Conservation (phyloP, 2,888 invertebrate species). For the Acanthoscelides obtectus region DNA sequence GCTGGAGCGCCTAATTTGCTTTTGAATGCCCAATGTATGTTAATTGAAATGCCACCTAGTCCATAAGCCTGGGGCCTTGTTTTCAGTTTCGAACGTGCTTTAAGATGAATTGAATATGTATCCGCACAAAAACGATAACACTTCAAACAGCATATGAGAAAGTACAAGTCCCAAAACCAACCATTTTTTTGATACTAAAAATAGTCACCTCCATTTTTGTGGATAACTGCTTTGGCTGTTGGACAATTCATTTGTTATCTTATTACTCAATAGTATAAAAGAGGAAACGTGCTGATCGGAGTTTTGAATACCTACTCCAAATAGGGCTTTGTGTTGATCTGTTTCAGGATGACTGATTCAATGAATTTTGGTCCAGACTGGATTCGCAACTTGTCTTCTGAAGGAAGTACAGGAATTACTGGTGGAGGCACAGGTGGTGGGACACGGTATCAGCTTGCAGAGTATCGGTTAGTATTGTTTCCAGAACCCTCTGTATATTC, state of each 20-base stretch:
- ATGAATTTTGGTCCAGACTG: slow-evolving; percentile 95
- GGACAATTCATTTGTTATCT: slow-evolving; percentile 3
- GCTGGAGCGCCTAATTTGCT: not conserved
- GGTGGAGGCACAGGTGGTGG: slow-evolving; percentile 50
- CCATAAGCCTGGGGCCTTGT: slow-evolving; percentile 35
- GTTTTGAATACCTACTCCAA: not conserved
- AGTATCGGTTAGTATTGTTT: slow-evolving; percentile 54
- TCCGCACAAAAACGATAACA: not conserved
- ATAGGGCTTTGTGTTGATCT: slow-evolving; percentile 4
- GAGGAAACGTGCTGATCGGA: not conserved
- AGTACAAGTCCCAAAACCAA: not conserved
- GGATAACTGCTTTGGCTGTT: slow-evolving; percentile 4
- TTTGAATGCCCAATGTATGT: not conserved
- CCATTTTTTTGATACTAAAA: slow-evolving; percentile 29
- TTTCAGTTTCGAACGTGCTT: not conserved
- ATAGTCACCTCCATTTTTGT: slow-evolving; percentile 40
- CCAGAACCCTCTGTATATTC: not conserved
- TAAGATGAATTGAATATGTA: not conserved
- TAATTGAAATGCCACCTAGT: slow-evolving; percentile 33
- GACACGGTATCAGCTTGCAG: slow-evolving; percentile 63
- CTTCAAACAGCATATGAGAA: not conserved
- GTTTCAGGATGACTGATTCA: slow-evolving; percentile 47
- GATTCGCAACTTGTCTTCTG: slow-evolving; percentile 75
- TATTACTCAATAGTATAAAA: slow-evolving; percentile 1
- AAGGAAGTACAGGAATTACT: slow-evolving; percentile 47